Base-by-base conservation (phyloP, 2,113 vertebrate species). In the Morone chrysops region DNA sequence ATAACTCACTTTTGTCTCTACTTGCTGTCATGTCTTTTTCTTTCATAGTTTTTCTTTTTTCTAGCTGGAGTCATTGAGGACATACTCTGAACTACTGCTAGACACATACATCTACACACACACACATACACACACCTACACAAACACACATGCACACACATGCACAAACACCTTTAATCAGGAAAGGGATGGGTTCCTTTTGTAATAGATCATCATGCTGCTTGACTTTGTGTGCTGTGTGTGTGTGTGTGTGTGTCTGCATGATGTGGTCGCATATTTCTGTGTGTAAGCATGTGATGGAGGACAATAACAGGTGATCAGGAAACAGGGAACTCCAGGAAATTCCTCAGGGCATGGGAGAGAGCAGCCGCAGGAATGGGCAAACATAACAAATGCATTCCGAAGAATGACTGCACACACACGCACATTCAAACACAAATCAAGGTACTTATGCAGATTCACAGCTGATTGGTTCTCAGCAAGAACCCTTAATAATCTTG, bases 291-390 rank as follows among this genome's bases (percentile, higher is more conserved):
- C 20, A 48, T 67, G 67, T 65, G 59, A 79, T 62, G 45, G 47
- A 68, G 31, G 40, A 82, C 17, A 47, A 60, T 54, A 82, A 70
- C 78, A 84, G 83, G 80, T 90, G 78, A 84, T 84, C 82, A 85
- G 85, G 90, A 89, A 90, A 84, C 59, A 16, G 69, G 81, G 73
- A 76, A 79, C 77, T 81, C 74, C 76, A 77, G 82, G 85, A 89
- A 89, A 81, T 89, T 83, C 79, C 80, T 70, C 9, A 2, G 87
- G 73, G 51, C 86, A 72, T 81, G 83, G 78, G 85, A 89, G 70
- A 85, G 86, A 81, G 82, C 77, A 85, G 68, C 53, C 36, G 8
- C 36, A 86, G 67, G 84, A 85, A 82, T 75, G 50, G 75, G 70
- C 68, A 73, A 41, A 54, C 67, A 50, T 0, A 79, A 53, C 76